These are phyloP conservation scores for Sceliomorpha sp. DNA, from an alignment of 2,888 invertebrate genomes.

Conservation along the genomic window DNA sequence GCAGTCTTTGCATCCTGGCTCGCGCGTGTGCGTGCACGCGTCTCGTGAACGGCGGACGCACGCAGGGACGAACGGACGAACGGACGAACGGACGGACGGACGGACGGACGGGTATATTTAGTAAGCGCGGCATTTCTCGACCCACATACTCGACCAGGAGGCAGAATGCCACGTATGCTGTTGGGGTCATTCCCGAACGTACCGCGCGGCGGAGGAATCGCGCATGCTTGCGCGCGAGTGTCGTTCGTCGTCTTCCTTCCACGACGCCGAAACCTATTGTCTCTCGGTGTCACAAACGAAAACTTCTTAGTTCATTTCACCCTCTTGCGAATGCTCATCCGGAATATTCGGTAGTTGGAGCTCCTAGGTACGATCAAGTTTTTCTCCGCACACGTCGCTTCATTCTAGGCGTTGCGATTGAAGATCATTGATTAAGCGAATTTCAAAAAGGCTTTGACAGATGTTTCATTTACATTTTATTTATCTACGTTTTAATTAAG, in stretches of 20 bases:
- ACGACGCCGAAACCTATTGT: background rate
- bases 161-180: constrained; percentile 70
- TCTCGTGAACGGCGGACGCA: constrained; percentile 42
- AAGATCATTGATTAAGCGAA: too few species aligned
- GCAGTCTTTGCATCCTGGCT: constrained; percentile 26
- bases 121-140: constrained; percentile 75
- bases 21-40: constrained; percentile 31
- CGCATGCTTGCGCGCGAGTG: constrained; percentile 30
- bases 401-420: too few species aligned
- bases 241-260: constrained; percentile 30
- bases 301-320: too few species aligned
- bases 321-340: too few species aligned
- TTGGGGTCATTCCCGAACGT: constrained; percentile 61
- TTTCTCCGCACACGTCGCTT: too few species aligned
- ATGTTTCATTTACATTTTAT: too few species aligned
- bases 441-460: too few species aligned
- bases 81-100: constrained; percentile 42
- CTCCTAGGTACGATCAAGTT: too few species aligned
- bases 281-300: too few species aligned
- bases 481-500: too few species aligned
- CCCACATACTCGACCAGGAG: constrained; percentile 75
- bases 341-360: too few species aligned
- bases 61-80: constrained; percentile 29
- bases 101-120: constrained; percentile 67
- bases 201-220: constrained; percentile 50